These are phyloP conservation scores for Sisyra terminalis DNA, from an alignment of 2,888 invertebrate species.

Conservation along the genomic window DNA sequence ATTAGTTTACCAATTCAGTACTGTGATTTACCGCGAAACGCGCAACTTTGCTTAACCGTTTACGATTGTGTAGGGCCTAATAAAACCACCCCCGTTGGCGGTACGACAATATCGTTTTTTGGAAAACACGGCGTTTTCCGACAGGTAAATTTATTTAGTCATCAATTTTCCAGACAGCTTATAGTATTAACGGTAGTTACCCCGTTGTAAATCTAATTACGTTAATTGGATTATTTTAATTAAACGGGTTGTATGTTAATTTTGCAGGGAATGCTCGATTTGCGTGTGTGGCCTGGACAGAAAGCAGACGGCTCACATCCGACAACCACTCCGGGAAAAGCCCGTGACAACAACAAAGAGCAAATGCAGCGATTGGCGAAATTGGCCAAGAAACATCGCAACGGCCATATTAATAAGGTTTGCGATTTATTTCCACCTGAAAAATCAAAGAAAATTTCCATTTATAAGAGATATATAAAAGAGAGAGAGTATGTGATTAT, in stretches of 20 bases:
- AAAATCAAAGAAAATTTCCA: no score
- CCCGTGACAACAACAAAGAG: constrained; percentile 60
- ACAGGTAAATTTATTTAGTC: constrained; percentile 37
- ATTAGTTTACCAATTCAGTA: constrained; percentile 77
- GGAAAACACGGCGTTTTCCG: constrained; percentile 87
- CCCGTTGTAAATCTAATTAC: not conserved
- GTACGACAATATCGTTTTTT: constrained; percentile 84
- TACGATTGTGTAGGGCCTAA: constrained; percentile 84
- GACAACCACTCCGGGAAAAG: constrained; percentile 71
- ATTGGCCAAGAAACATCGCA: constrained; percentile 82
- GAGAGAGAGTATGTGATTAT: no score
- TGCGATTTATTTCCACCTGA: no score
- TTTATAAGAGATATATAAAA: no score
- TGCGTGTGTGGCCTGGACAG: constrained; percentile 75
- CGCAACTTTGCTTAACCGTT: constrained; percentile 73
- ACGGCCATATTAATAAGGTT: constrained; percentile 83
- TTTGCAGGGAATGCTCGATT: constrained; percentile 62
- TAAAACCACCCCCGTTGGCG: constrained; percentile 72
- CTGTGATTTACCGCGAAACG: constrained; percentile 78
- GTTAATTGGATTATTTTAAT: constrained; percentile 1
- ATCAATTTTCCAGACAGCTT: not conserved
- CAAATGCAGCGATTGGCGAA: constrained; percentile 81
- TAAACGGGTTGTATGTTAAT: constrained; percentile 4
- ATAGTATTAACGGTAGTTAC: not conserved
- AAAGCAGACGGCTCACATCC: constrained; percentile 62